Percentiles rank a stretch among this genome's conserved stretches.
These are phyloP conservation scores for Amblyornis subalaris DNA, from an alignment of 2,113 vertebrate species.

Conservation along the genomic window DNA sequence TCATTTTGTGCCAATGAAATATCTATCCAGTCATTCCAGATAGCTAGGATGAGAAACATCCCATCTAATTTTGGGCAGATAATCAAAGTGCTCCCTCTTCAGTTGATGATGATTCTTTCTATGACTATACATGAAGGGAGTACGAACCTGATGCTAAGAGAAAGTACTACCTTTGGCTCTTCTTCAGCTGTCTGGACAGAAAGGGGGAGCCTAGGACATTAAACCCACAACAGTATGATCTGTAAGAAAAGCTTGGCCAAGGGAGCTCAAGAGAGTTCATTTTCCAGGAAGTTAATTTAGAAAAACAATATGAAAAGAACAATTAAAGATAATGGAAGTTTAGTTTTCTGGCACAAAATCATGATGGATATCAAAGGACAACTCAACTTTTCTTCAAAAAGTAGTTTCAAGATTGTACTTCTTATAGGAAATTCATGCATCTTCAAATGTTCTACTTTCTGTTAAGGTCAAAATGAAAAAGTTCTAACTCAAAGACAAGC, in stretches of 20 bases:
- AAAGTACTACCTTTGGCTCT: neutral
- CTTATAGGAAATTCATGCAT: neutral
- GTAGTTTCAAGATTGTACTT: neutral
- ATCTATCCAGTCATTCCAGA: neutral
- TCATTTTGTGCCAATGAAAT: neutral
- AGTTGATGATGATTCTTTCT: neutral
- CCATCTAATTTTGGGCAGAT: neutral
- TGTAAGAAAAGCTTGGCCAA: neutral
- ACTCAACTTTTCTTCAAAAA: neutral
- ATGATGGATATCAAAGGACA: neutral
- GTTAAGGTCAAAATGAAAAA: neutral
- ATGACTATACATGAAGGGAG: neutral
- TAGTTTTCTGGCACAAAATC: neutral
- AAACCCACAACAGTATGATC: neutral
- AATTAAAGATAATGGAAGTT: neutral
- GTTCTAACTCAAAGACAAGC: neutral
- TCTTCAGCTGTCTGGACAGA: neutral
- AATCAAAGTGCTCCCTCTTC: neutral
- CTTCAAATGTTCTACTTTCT: neutral
- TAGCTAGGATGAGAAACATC: neutral
- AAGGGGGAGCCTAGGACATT: neutral
- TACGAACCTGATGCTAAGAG: neutral
- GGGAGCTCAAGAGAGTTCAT: neutral
- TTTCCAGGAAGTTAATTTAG: neutral
- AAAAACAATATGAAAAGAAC: neutral